phyloP scores from a whole-genome alignment of 1,140 invertebrate species.

The Phortica variegata region DNA sequence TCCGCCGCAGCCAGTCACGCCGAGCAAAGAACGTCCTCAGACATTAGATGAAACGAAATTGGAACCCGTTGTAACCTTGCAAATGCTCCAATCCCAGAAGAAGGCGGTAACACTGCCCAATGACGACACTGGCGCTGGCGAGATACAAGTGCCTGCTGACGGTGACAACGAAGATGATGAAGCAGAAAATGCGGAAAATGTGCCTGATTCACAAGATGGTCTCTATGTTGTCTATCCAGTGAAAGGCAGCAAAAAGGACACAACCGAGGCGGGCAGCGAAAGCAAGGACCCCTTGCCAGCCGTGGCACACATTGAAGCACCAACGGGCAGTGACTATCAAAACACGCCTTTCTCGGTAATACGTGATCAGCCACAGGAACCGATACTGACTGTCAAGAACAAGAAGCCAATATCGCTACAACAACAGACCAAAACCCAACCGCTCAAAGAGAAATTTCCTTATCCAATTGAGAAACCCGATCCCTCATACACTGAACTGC shows the following conservation, averaged over 20 bases:
- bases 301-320: slow-evolving; percentile 19
- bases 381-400: slow-evolving; percentile 58
- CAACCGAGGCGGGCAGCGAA: slow-evolving; percentile 16
- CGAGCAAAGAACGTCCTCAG: slow-evolving; percentile 28
- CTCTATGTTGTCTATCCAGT: slow-evolving; percentile 67
- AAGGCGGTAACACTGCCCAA: slow-evolving; percentile 30
- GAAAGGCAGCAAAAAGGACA: slow-evolving; percentile 26
- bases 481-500: slow-evolving; percentile 34
- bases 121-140: slow-evolving; percentile 42
- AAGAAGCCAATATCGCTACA: slow-evolving; percentile 44
- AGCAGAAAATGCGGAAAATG: slow-evolving; percentile 14
- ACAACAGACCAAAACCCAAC: slow-evolving; percentile 32
- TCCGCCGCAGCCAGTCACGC: slow-evolving; percentile 40
- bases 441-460: slow-evolving; percentile 62
- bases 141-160: slow-evolving; percentile 41
- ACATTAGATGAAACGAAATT: slow-evolving; percentile 33
- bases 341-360: slow-evolving; percentile 55
- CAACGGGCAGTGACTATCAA: slow-evolving; percentile 43
- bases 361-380: slow-evolving; percentile 58
- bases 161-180: slow-evolving; percentile 44
- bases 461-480: slow-evolving; percentile 64
- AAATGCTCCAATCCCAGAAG: slow-evolving; percentile 65
- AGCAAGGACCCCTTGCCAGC: slow-evolving; percentile 13
- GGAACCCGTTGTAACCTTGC: slow-evolving; percentile 63
- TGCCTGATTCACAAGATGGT: slow-evolving; percentile 38